phyloP scores from a whole-genome alignment of 1,140 invertebrate genomes.

The Tenebrio molitor region DNA sequence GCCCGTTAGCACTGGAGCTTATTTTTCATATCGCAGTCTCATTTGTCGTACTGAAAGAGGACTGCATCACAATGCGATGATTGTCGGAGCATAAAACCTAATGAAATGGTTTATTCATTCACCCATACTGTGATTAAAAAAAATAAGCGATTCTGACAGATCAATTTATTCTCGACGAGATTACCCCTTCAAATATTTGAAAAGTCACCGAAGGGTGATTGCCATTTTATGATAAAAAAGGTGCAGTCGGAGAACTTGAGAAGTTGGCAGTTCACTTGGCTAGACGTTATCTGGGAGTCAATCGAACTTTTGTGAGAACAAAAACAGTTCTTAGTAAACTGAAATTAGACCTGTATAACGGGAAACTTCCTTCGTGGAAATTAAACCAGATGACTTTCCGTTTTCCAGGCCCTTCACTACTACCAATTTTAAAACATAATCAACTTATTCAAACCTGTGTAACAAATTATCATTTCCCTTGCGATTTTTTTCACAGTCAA shows the following conservation, averaged over 20 bases:
- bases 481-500: not conserved
- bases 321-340: constrained; percentile 40
- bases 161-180: constrained; percentile 16
- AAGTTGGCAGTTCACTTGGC: constrained; percentile 38
- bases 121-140: constrained; percentile 18
- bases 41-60: not conserved
- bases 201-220: constrained; percentile 23
- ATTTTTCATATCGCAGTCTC: constrained; percentile 30
- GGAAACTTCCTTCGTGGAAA: constrained; percentile 31
- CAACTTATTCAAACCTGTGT: constrained; percentile 28
- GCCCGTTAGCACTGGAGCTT: not conserved
- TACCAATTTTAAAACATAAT: constrained; percentile 29
- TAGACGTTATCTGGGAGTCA: constrained; percentile 33
- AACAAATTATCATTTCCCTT: constrained; percentile 3
- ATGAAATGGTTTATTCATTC: constrained; percentile 19
- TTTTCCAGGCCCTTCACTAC: constrained; percentile 21
- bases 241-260: constrained; percentile 24
- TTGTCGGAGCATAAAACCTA: constrained; percentile 21
- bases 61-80: constrained; percentile 6
- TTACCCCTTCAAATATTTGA: constrained; percentile 13
- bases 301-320: constrained; percentile 40
- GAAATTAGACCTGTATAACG: constrained; percentile 37
- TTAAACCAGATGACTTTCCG: constrained; percentile 39
- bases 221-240: constrained; percentile 21
- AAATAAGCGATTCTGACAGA: constrained; percentile 18